These are phyloP conservation scores for Corythucha ciliata DNA, from an alignment of 2,888 invertebrate genomes.

Conservation along the genomic window DNA sequence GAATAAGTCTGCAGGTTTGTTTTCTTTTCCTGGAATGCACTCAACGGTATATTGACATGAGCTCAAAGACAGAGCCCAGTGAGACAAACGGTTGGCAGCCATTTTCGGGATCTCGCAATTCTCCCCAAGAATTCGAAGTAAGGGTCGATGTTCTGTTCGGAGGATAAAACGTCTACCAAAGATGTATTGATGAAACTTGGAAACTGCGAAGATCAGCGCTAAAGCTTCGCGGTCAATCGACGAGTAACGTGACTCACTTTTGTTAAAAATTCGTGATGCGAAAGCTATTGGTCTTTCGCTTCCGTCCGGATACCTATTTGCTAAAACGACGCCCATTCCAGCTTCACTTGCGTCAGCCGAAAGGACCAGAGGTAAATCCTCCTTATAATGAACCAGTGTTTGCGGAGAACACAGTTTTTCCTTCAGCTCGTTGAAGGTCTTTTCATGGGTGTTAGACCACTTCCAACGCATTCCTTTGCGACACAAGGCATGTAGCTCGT, in stretches of 20 bases:
- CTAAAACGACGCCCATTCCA: neutral
- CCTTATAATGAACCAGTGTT: neutral
- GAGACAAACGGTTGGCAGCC: constrained; percentile 2
- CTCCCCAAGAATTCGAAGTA: neutral
- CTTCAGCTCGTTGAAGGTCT: no score
- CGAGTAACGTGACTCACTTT: neutral
- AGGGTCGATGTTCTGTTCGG: constrained; percentile 1
- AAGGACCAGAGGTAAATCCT: constrained; percentile 1
- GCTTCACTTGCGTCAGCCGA: neutral
- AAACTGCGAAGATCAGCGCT: constrained; percentile 1
- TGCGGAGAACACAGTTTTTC: no score
- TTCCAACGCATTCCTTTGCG: no score
- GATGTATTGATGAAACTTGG: constrained; percentile 4
- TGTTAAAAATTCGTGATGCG: neutral
- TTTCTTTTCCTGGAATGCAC: constrained; percentile 1
- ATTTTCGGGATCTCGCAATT: neutral
- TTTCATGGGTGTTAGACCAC: no score
- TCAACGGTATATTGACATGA: neutral
- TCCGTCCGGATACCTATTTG: neutral
- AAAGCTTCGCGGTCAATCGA: neutral
- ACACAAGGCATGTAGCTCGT: no score
- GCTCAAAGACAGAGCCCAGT: neutral
- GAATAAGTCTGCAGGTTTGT: neutral
- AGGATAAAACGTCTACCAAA: neutral
- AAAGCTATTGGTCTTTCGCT: neutral